Conservation (phyloP, 2,888 invertebrate species). For the Ichneumon xanthorius region DNA sequence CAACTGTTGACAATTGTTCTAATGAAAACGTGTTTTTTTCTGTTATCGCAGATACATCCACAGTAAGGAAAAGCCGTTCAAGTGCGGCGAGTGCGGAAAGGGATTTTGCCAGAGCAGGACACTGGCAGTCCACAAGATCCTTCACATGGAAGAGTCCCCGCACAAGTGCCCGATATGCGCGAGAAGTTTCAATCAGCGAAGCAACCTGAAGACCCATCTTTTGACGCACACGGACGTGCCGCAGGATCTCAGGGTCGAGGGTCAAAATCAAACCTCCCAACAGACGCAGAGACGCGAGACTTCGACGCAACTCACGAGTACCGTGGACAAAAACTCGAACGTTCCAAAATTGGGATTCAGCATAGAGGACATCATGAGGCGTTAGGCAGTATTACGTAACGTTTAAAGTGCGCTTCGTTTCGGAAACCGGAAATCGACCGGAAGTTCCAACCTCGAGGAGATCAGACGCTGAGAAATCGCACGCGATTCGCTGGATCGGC, state of each 20-base stretch:
- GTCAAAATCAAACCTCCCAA: constrained; percentile 39
- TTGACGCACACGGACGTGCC: constrained; percentile 92
- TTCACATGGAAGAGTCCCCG: constrained; percentile 97
- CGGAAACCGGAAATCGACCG: constrained; percentile 6
- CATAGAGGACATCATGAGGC: constrained; percentile 95
- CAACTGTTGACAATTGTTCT: constrained; percentile 4
- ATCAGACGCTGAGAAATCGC: neutral
- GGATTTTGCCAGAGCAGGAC: constrained; percentile 99
- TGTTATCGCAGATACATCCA: constrained; percentile 95
- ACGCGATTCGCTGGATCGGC: neutral
- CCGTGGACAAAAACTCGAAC: constrained; percentile 69
- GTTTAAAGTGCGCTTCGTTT: neutral
- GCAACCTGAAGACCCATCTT: constrained; percentile 96
- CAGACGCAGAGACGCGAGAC: constrained; percentile 46
- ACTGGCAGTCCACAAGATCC: constrained; percentile 97
- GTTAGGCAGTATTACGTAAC: constrained; percentile 85
- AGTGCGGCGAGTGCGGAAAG: constrained; percentile 98
- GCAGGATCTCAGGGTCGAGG: constrained; percentile 83
- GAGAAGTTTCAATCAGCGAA: constrained; percentile 96
- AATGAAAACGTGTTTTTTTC: constrained; percentile 50
- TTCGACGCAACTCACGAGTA: constrained; percentile 52
- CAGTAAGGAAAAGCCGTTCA: constrained; percentile 99
- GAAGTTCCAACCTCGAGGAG: neutral
- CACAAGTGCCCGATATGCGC: constrained; percentile 96
- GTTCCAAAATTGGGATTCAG: constrained; percentile 90